A percentile compares a stretch with the other conserved stretches of the same genome.
phyloP scores from a whole-genome alignment of 92 coral and sea anemone genomes.

The Epizoanthus stellaris region DNA sequence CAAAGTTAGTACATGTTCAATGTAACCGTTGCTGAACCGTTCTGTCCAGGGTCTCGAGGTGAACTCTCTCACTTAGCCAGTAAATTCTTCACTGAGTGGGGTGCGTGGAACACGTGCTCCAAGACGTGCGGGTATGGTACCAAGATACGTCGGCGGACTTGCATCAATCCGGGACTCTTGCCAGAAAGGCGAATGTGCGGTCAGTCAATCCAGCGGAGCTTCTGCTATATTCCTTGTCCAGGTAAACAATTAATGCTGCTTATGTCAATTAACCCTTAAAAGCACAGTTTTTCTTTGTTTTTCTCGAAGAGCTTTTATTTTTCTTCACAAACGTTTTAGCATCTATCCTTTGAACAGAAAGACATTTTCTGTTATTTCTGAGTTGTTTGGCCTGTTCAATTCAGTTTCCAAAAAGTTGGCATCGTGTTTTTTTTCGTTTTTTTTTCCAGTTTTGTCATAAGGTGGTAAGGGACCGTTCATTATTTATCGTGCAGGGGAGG shows the following conservation, averaged over 20 bases:
- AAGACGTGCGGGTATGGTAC: conserved; percentile 78
- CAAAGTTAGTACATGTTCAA: background rate
- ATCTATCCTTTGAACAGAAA: too few relatives aligned
- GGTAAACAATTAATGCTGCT: background rate
- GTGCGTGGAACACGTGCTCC: conserved; percentile 84
- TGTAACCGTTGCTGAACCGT: background rate
- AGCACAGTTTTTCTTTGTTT: background rate
- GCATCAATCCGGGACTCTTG: conserved; percentile 67
- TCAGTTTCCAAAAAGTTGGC: too few relatives aligned
- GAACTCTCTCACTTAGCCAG: conserved; percentile 44
- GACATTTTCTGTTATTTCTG: too few relatives aligned
- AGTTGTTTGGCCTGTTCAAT: too few relatives aligned
- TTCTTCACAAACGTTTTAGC: too few relatives aligned
- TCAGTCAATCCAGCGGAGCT: conserved; percentile 14
- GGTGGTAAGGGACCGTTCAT: too few relatives aligned
- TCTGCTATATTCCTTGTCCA: conserved; percentile 29
- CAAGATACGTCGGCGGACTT: conserved; percentile 70
- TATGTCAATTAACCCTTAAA: background rate
- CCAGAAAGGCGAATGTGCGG: conserved; percentile 44
- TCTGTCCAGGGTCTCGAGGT: conserved; percentile 6
- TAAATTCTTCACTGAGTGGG: conserved; percentile 69
- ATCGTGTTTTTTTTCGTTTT: too few relatives aligned
- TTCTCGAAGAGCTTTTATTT: background rate
- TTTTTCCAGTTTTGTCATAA: too few relatives aligned
- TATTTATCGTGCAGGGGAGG: too few relatives aligned